Evolutionary conservation across 2,888 invertebrate species (phyloP).

Genomic region (Caenorhabditis uteleia): DNA sequence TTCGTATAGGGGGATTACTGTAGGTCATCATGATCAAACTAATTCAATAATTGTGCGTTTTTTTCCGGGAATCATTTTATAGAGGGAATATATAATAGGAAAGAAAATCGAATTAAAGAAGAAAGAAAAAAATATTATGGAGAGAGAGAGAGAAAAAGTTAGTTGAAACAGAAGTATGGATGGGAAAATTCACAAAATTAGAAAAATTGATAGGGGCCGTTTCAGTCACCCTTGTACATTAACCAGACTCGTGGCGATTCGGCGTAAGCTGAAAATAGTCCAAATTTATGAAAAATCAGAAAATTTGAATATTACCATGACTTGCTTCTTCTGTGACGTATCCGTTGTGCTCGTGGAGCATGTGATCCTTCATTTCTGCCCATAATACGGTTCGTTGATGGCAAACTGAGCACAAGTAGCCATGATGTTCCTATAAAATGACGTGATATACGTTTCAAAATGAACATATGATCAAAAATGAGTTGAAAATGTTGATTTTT

Average conservation of each 20-base stretch:
- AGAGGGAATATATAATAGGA: not conserved
- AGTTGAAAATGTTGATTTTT: too few relatives aligned
- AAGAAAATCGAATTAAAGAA: not conserved
- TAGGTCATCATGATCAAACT: too few relatives aligned
- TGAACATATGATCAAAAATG: not conserved
- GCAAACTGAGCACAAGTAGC: constrained; percentile 68
- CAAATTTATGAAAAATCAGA: constrained; percentile 2
- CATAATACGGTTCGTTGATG: constrained; percentile 61
- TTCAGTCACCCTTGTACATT: constrained; percentile 69
- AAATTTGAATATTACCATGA: constrained; percentile 54
- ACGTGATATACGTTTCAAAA: not conserved
- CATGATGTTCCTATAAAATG: constrained; percentile 63
- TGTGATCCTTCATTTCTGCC: constrained; percentile 69
- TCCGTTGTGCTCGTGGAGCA: constrained; percentile 66
- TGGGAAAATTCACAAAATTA: not conserved
- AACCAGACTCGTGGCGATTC: constrained; percentile 69
- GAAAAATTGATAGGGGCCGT: not conserved
- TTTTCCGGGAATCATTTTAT: not conserved
- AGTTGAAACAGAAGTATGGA: not conserved
- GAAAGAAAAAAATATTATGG: constrained; percentile 7
- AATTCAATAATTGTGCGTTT: too few relatives aligned
- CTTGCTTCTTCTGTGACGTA: constrained; percentile 65
- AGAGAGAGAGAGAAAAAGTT: constrained; percentile 1
- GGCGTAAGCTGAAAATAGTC: constrained; percentile 63
- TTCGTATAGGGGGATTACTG: too few relatives aligned